Conservation (phyloP, 1,140 invertebrate species). For the Aplysia californica region DNA sequence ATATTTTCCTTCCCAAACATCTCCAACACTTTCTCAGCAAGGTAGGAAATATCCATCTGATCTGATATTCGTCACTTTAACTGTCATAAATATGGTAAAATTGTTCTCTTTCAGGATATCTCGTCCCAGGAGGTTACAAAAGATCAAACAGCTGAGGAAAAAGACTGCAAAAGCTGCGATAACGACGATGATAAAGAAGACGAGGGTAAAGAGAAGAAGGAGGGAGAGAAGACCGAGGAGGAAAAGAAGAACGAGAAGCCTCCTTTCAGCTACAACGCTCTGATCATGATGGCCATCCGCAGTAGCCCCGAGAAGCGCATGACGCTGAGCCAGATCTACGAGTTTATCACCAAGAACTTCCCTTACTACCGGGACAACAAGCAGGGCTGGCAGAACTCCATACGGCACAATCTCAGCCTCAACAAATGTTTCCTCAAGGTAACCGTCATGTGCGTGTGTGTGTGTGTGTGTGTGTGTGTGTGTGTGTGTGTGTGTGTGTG, state of each 20-base stretch:
- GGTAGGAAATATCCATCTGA: too few species aligned
- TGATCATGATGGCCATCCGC: conserved; percentile 99
- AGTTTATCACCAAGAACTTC: conserved; percentile 98
- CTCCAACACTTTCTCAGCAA: too few species aligned
- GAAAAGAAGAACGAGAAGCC: conserved; percentile 71
- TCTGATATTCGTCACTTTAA: too few species aligned
- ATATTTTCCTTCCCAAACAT: too few species aligned
- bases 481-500: too few species aligned
- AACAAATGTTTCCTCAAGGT: conserved; percentile 99
- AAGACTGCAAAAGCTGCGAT: neutral
- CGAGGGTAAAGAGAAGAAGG: conserved; percentile 4
- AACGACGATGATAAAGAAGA: conserved; percentile 69
- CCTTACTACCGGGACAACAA: conserved; percentile 98
- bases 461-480: too few species aligned
- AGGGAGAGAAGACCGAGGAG: conserved; percentile 4
- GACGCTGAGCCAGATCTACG: conserved; percentile 98
- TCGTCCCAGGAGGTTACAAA: too few species aligned
- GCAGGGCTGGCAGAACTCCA: conserved; percentile 99
- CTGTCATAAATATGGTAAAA: too few species aligned
- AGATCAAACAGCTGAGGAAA: conserved; percentile 2
- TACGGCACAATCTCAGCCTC: conserved; percentile 94
- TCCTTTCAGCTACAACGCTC: conserved; percentile 97
- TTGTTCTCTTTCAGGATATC: too few species aligned
- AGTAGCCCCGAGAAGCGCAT: conserved; percentile 93
- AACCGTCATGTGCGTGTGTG: too few species aligned